phyloP scores from a whole-genome alignment of 2,888 invertebrate species.

The Nemurella pictetii region DNA sequence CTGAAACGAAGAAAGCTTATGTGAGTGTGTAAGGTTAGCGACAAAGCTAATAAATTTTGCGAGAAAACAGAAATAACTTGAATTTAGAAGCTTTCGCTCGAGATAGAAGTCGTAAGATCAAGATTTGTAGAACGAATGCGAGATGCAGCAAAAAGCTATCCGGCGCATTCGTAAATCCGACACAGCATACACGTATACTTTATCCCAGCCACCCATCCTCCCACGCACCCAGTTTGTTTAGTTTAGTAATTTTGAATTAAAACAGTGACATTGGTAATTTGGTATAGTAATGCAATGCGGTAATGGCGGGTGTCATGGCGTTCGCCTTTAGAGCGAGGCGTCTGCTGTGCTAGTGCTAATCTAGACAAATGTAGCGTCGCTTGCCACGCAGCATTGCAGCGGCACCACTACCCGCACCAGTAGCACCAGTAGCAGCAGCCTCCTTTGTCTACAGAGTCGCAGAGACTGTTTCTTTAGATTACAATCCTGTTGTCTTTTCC shows the following conservation, averaged over 20 bases:
- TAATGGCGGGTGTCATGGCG: neutral
- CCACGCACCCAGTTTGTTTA: slow-evolving; percentile 7
- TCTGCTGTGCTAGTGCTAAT: slow-evolving; percentile 17
- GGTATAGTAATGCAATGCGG: neutral
- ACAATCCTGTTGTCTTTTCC: slow-evolving; percentile 2
- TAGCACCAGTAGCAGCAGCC: neutral
- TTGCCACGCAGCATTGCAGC: neutral
- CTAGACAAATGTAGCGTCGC: slow-evolving; percentile 34
- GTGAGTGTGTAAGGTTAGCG: neutral
- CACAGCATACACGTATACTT: neutral
- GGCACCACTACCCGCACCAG: no score
- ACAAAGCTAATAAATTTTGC: neutral
- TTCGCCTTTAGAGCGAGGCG: no score
- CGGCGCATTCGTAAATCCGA: neutral
- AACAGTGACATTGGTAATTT: slow-evolving; percentile 4
- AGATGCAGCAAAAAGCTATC: neutral
- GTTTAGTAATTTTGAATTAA: slow-evolving; percentile 18
- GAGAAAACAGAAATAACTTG: neutral
- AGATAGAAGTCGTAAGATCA: neutral
- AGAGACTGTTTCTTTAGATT: slow-evolving; percentile 17
- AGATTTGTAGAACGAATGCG: neutral
- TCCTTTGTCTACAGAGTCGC: slow-evolving; percentile 10
- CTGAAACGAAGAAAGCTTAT: neutral
- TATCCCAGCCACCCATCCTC: neutral
- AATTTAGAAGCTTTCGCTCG: neutral